Percentiles rank a stretch among this genome's conserved stretches.
phyloP scores from a whole-genome alignment of 2,888 invertebrate species.

The Scaptomyza cyrtandrae region DNA sequence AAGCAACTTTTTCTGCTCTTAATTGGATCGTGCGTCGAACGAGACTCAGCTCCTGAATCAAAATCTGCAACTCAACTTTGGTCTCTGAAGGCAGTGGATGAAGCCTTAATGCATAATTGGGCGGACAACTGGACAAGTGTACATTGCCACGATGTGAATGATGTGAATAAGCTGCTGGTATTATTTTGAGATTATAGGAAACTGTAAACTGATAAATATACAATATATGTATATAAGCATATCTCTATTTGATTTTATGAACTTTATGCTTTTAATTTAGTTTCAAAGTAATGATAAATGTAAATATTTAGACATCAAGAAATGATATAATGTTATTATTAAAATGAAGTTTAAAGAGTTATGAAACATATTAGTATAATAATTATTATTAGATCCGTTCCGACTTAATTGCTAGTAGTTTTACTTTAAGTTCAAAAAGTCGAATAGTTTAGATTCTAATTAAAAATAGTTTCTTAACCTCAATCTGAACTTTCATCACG shows the following conservation, averaged over 20 bases:
- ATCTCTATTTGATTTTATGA: not conserved
- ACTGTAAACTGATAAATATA: not conserved
- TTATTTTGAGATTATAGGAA: not conserved
- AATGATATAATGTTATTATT: too few relatives aligned
- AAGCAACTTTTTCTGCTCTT: not conserved
- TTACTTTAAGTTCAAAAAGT: not conserved
- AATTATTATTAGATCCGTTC: too few relatives aligned
- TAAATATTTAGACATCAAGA: too few relatives aligned
- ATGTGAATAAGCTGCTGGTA: constrained; percentile 26
- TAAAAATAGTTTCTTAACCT: too few relatives aligned
- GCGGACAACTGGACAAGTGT: constrained; percentile 4
- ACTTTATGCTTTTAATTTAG: not conserved
- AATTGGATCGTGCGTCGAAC: constrained; percentile 4
- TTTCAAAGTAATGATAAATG: not conserved
- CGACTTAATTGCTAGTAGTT: too few relatives aligned
- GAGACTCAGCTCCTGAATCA: not conserved
- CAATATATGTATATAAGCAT: too few relatives aligned
- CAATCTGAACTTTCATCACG: not conserved
- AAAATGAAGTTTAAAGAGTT: too few relatives aligned
- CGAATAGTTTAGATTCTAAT: not conserved
- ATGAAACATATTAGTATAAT: too few relatives aligned
- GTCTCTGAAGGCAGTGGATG: constrained; percentile 10
- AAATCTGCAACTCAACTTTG: constrained; percentile 4
- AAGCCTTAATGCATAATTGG: constrained; percentile 36
- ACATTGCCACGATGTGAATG: constrained; percentile 21